Percentiles rank a stretch among this genome's conserved stretches.
Conservation (phyloP, 2,113 vertebrate species). For the Embiotoca jacksoni region DNA sequence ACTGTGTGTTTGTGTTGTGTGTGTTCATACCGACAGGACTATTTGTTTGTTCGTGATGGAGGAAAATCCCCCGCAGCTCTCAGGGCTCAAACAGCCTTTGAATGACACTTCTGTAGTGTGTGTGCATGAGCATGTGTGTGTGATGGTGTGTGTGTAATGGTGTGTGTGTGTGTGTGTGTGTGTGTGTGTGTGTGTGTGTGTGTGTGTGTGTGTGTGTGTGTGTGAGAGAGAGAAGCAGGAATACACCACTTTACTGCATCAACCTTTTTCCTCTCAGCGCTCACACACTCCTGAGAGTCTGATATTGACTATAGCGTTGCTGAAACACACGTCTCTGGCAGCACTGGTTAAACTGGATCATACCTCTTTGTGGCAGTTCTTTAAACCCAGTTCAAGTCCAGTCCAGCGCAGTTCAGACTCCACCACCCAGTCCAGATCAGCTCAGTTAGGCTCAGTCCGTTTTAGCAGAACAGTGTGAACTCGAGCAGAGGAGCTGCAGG, state of each 20-base stretch:
- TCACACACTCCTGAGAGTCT: neutral
- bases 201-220: neutral
- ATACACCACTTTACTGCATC: slow-evolving; percentile 40
- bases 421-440: neutral
- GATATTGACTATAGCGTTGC: slow-evolving; percentile 11
- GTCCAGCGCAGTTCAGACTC: neutral
- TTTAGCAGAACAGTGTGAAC: slow-evolving; percentile 45
- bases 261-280: slow-evolving; percentile 17
- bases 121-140: too few species aligned
- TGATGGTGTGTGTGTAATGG: too few species aligned
- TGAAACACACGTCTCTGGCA: neutral
- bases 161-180: too few species aligned
- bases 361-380: neutral
- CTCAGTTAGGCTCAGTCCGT: slow-evolving; percentile 42
- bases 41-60: slow-evolving; percentile 4
- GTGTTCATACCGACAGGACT: too few species aligned
- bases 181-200: neutral
- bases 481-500: slow-evolving; percentile 46
- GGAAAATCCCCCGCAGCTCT: neutral
- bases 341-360: slow-evolving; percentile 8
- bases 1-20: neutral
- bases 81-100: slow-evolving; percentile 23
- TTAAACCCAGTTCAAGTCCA: neutral
- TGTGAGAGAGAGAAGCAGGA: neutral
- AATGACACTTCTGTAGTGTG: neutral